Percentiles rank a stretch among this genome's conserved stretches.
Evolutionary conservation across 2,797 vertebrate genomes (phyloP).

Genomic region (Tokudaia muenninki): DNA sequence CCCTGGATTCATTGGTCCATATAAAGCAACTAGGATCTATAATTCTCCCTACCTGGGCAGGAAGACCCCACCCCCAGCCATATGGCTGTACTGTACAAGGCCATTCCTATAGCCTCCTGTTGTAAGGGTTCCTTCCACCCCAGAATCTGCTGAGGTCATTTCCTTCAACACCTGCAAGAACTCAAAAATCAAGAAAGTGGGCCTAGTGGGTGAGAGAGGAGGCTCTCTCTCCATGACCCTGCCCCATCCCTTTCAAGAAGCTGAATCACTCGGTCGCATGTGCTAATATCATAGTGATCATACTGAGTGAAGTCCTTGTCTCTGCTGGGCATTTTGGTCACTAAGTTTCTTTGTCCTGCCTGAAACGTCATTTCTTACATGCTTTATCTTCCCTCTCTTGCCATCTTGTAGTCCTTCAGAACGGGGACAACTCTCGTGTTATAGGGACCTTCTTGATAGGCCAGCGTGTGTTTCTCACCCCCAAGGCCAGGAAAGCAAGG

Average conservation of each 20-base stretch:
- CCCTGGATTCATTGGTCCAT: not conserved
- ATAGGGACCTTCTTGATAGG: not conserved
- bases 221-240: slow-evolving; percentile 4
- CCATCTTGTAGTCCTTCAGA: not conserved
- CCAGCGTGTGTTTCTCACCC: not conserved
- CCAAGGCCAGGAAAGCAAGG: not conserved
- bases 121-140: not conserved
- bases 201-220: not conserved
- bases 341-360: slow-evolving; percentile 53
- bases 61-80: not conserved
- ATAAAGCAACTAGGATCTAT: not conserved
- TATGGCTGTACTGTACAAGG: too few relatives aligned
- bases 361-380: not conserved
- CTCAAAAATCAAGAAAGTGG: not conserved
- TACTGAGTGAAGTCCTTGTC: slow-evolving; percentile 57
- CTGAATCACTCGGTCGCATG: slow-evolving; percentile 70
- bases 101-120: not conserved
- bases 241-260: slow-evolving; percentile 41
- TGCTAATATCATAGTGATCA: slow-evolving; percentile 75
- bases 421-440: not conserved
- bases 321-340: slow-evolving; percentile 63
- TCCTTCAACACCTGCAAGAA: not conserved
- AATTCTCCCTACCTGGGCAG: not conserved
- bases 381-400: not conserved
- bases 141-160: not conserved